Conservation (phyloP, 2,888 invertebrate genomes). For the Diloba caeruleocephala region DNA sequence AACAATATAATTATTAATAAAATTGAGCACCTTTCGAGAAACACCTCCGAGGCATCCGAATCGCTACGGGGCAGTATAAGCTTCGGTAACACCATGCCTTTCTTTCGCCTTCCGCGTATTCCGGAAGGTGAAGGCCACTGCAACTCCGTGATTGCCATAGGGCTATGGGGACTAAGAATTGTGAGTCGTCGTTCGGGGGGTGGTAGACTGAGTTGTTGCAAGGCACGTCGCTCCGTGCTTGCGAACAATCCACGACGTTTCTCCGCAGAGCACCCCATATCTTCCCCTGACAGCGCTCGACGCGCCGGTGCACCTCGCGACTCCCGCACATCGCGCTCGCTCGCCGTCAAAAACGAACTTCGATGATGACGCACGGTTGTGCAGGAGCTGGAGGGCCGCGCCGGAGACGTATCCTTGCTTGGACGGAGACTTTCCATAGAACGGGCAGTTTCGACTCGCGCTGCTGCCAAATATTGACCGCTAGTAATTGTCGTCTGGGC, state of each 20-base stretch:
- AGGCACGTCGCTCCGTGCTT: slow-evolving; percentile 89
- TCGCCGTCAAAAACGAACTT: slow-evolving; percentile 91
- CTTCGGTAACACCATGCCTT: slow-evolving; percentile 92
- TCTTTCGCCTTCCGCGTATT: slow-evolving; percentile 91
- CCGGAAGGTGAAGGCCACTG: slow-evolving; percentile 90
- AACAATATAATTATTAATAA: slow-evolving; percentile 39
- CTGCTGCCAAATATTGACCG: slow-evolving; percentile 88
- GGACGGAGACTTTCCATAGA: slow-evolving; percentile 93
- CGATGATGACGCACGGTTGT: slow-evolving; percentile 86
- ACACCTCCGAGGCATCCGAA: slow-evolving; percentile 92
- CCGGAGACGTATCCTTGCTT: slow-evolving; percentile 87
- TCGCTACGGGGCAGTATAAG: slow-evolving; percentile 93
- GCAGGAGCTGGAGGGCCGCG: slow-evolving; percentile 87
- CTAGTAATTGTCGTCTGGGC: slow-evolving; percentile 83
- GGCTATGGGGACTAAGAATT: slow-evolving; percentile 94
- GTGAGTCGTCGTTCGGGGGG: slow-evolving; percentile 92
- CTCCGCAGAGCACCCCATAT: slow-evolving; percentile 90
- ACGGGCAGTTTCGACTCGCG: slow-evolving; percentile 89
- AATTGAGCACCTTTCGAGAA: slow-evolving; percentile 89
- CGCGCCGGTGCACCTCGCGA: slow-evolving; percentile 90
- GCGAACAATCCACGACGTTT: slow-evolving; percentile 91
- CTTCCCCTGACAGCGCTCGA: slow-evolving; percentile 90
- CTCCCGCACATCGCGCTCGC: slow-evolving; percentile 91
- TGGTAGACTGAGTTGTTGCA: slow-evolving; percentile 92
- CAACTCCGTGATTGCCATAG: slow-evolving; percentile 91